phyloP scores from a whole-genome alignment of 2,888 invertebrate species.

The Dusona sp. region DNA sequence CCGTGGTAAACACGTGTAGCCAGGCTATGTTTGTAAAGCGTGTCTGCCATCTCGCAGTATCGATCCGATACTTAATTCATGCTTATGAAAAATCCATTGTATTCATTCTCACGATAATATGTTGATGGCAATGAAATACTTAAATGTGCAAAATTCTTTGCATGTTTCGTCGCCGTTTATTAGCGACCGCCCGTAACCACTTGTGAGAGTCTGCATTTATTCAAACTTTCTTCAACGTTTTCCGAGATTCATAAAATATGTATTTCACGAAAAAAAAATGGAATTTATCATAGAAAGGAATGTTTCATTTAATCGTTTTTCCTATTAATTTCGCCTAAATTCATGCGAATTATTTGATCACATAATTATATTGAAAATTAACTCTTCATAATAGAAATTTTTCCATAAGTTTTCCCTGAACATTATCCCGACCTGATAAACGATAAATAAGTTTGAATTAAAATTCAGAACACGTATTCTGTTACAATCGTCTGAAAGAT shows the following conservation, averaged over 20 bases:
- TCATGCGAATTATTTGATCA: too few relatives aligned
- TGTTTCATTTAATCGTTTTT: neutral
- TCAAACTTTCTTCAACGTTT: neutral
- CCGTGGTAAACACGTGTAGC: neutral
- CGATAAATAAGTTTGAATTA: neutral
- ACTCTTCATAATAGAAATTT: neutral
- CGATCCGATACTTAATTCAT: constrained; percentile 26
- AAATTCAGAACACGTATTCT: neutral
- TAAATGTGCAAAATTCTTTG: constrained; percentile 32
- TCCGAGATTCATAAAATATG: constrained; percentile 9
- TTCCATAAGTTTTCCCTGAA: too few relatives aligned
- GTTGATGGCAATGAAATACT: neutral
- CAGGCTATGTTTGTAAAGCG: neutral
- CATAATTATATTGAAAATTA: neutral
- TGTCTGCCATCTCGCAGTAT: constrained; percentile 18
- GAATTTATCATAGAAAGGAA: neutral
- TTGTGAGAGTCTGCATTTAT: constrained; percentile 51
- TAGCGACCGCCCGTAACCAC: constrained; percentile 41
- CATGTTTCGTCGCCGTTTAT: constrained; percentile 49
- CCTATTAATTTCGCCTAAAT: too few relatives aligned
- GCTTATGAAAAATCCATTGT: constrained; percentile 23
- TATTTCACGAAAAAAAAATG: neutral
- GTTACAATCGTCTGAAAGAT: neutral
- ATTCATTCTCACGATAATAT: constrained; percentile 9
- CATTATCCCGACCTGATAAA: too few relatives aligned